phyloP scores from a whole-genome alignment of 2,113 vertebrate genomes.

The Neofelis nebulosa region DNA sequence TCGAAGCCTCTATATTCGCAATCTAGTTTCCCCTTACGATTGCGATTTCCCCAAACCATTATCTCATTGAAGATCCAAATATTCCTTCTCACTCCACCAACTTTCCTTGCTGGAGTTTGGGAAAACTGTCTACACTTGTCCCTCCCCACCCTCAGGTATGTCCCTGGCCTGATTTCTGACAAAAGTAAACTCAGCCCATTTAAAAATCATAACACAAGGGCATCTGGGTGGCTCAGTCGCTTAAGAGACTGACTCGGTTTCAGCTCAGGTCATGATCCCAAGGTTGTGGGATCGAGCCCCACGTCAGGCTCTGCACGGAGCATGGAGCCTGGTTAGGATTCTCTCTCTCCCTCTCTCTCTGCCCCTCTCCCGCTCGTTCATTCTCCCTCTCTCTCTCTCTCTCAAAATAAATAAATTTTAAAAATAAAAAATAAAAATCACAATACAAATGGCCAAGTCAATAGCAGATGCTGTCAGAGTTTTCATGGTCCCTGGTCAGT shows the following conservation, averaged over 20 bases:
- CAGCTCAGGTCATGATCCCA: too few species aligned
- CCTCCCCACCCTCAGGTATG: not conserved
- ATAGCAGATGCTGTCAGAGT: not conserved
- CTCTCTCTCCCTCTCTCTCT: too few species aligned
- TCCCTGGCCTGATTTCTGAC: not conserved
- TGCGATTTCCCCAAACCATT: not conserved
- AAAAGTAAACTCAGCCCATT: not conserved
- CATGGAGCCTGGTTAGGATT: too few species aligned
- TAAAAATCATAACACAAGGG: not conserved
- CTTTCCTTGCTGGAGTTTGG: not conserved
- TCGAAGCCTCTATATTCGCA: not conserved
- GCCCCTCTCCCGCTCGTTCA: too few species aligned
- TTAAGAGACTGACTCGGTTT: too few species aligned
- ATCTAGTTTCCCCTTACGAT: not conserved
- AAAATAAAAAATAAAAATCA: not conserved
- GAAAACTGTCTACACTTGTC: not conserved
- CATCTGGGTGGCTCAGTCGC: too few species aligned
- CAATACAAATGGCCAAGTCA: not conserved
- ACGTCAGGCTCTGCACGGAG: too few species aligned
- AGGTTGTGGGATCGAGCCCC: too few species aligned
- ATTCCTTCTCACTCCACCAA: not conserved
- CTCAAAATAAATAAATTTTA: too few species aligned
- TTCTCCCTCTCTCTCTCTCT: too few species aligned
- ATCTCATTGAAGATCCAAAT: not conserved
- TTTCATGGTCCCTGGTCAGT: not conserved